phyloP scores from a whole-genome alignment of 2,888 invertebrate genomes.

The Drosophila kambysellisi region DNA sequence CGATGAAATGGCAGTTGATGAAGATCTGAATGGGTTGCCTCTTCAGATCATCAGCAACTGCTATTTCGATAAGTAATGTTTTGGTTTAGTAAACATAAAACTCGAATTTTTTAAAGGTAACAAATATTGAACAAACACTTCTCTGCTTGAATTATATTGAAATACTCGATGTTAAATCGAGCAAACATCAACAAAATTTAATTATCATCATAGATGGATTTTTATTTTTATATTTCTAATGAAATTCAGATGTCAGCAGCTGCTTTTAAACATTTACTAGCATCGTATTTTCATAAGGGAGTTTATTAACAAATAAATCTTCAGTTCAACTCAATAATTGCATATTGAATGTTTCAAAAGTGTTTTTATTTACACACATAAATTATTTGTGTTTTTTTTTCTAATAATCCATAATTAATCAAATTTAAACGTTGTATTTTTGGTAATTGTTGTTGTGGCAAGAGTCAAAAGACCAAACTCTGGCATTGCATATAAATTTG shows the following conservation, averaged over 20 bases:
- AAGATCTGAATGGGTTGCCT: too few species aligned
- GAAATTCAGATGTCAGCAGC: too few species aligned
- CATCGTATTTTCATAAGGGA: too few species aligned
- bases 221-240: too few species aligned
- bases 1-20: too few species aligned
- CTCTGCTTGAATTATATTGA: background rate
- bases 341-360: background rate
- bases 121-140: too few species aligned
- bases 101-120: background rate
- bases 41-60: conserved; percentile 16
- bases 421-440: conserved; percentile 5
- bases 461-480: conserved; percentile 4
- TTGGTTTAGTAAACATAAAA: background rate
- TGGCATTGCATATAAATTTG: conserved; percentile 50
- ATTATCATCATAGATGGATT: too few species aligned
- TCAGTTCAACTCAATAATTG: background rate
- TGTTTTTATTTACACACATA: too few species aligned
- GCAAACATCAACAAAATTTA: too few species aligned
- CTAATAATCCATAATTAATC: conserved; percentile 3
- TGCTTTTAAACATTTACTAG: background rate
- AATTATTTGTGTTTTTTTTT: too few species aligned
- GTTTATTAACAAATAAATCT: background rate
- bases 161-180: too few species aligned
- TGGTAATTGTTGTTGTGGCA: conserved; percentile 9
- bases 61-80: background rate